Evolutionary conservation across 2,888 invertebrate genomes (phyloP), one percentile per base, ranked within the genome.

Genomic region (Hydrotaea cyrtoneurina): DNA sequence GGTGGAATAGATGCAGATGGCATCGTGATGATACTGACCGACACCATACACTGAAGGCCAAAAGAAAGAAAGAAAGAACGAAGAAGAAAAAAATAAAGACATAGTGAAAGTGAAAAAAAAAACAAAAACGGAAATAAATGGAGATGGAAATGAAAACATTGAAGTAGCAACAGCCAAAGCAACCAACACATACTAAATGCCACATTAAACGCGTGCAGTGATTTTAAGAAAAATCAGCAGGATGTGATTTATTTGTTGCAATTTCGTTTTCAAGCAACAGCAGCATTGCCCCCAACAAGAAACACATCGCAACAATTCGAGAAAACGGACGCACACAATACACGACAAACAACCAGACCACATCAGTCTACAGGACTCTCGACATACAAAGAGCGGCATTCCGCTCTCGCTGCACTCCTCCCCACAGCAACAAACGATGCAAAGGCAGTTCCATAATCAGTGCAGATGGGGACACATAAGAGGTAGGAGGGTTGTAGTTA

Each of bases 221-320:
- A 85, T 85, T 85, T 85, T 82, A 43, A 77, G 74, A 77, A 69
- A 82, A 76, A 85, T 82, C 79, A 80, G 73, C 82, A 85, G 79
- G 76, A 85, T 71, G 80, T 82, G 85, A 85, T 85, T 82, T 85
- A 85, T 85, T 79, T 85, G 73, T 77, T 82, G 76, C 77, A 74
- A 82, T 78, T 85, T 79, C 64, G 46, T 62, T 73, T 75, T 57
- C 26, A 53, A 43, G 23, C 21, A 66, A n/a, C n/a, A 39, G 19
- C 31, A 13, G 26, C 13, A 4, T 13, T 23, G 26, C 59, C 10
- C 11, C 23, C 3, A 59, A 31, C 31, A 31, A 31, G 31, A 7
- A 31, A 31, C 31, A 39, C 39, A 39, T 39, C 39, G 39, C 11
- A 39, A 39, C 39, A 39, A 39, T 13, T 10, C 2, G 7, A 39